Evolutionary conservation across 2,797 vertebrate species (phyloP), one percentile per base, ranked within the genome.

Genomic region (Pangasius djambal): DNA sequence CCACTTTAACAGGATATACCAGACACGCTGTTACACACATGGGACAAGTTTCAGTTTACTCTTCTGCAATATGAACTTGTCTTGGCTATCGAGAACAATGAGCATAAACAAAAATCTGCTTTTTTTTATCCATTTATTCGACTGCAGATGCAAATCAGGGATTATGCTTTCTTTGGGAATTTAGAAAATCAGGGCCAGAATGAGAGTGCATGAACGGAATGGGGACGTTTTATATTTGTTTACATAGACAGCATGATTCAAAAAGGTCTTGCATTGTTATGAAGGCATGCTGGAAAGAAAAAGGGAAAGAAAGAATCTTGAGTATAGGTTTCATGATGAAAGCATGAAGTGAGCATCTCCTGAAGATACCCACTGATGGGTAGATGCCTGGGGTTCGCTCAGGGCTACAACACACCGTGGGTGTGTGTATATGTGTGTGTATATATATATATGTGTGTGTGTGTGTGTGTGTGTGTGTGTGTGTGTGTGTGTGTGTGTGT

Each of bases 281-380:
- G 40, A 65, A 88, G 52, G 78, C n/a, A 59, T 59, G 78, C 7
- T 37, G 52, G 6, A 9, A 20, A 55, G 44, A 31, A 1, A 61
- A 34, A 52, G 3, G 31, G 6, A 52, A 40, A 55, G 34, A 88
- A n/a, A n/a, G 9, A 74, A 13, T 28, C 31, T 48, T 18, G 18
- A 48, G 81, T 83, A 72, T 34, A 20, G 25, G 31, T 34, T 86
- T 67, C n/a, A 82, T 48, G 28, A 59, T 86, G 50, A 88, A 86
- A 87, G 44, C 82, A 63, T 59, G 59, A 81, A 81, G 52, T 61
- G 75, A 82, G 83, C 63, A 34, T 50, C 72, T 82, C 52, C 57
- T 83, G 37, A 81, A 69, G 83, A 83, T 16, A n/a, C 40, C 69
- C 77, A 55, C 48, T 57, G 85, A 91, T 89, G 89, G 90, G 88